These are phyloP conservation scores for Sebastes iracundus DNA, from an alignment of 2,797 vertebrate genomes.

Conservation along the genomic window DNA sequence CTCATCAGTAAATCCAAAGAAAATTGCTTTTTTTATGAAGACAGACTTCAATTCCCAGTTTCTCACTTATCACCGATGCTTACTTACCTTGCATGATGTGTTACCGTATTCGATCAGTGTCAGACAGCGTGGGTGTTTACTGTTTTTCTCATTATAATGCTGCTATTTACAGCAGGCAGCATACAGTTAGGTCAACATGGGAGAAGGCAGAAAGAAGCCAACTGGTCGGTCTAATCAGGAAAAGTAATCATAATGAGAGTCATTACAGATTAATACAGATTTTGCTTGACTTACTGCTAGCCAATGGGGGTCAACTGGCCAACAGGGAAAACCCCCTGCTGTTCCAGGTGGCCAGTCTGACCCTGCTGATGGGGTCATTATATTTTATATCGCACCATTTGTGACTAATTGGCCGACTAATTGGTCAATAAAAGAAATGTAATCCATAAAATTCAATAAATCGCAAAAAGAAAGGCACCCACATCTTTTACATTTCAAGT, in stretches of 20 bases:
- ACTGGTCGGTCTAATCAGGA: neutral
- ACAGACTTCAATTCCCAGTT: neutral
- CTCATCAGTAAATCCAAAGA: neutral
- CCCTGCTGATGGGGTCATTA: neutral
- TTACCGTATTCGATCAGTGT: neutral
- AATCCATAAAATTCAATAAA: neutral
- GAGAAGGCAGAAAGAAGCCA: neutral
- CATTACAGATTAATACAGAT: neutral
- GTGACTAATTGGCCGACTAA: neutral
- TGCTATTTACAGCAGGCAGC: neutral
- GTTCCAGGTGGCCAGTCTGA: slow-evolving; percentile 1
- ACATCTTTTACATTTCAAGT: neutral
- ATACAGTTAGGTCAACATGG: neutral
- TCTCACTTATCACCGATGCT: neutral
- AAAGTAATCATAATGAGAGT: neutral
- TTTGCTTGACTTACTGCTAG: neutral
- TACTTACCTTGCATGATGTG: neutral
- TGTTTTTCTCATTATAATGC: neutral
- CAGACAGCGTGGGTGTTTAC: neutral
- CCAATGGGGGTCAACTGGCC: neutral
- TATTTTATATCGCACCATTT: neutral
- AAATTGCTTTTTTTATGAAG: neutral
- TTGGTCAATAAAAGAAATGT: neutral
- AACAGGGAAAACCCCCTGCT: slow-evolving; percentile 2
- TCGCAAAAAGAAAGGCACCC: neutral